These are phyloP conservation scores for Tetragonula clypearis DNA, from an alignment of 1,140 invertebrate species.

Conservation along the genomic window DNA sequence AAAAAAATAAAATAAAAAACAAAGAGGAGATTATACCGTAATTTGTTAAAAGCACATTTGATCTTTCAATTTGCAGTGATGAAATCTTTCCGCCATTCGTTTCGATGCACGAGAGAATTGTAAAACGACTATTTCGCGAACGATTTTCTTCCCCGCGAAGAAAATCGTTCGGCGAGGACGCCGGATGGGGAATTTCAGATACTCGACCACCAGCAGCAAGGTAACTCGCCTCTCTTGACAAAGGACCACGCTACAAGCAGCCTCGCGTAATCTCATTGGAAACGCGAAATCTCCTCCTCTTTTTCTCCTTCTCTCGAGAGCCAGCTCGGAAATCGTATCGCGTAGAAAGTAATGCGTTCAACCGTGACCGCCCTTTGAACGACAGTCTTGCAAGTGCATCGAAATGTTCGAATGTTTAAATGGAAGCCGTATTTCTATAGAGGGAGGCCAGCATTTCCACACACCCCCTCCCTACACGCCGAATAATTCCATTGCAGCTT, in stretches of 20 bases:
- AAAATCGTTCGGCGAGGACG: neutral
- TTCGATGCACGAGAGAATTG: neutral
- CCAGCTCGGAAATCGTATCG: neutral
- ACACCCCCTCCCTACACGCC: too few relatives aligned
- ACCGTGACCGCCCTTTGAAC: neutral
- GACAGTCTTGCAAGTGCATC: neutral
- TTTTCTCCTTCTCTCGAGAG: too few relatives aligned
- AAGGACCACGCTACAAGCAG: neutral
- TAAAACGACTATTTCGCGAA: neutral
- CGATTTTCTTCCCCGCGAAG: neutral
- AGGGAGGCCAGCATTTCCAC: neutral
- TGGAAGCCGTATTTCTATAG: neutral
- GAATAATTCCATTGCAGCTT: neutral
- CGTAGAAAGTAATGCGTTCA: neutral
- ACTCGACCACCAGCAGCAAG: neutral
- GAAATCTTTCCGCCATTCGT: neutral
- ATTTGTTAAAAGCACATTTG: neutral
- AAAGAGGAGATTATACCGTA: neutral
- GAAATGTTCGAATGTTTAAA: neutral
- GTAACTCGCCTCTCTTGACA: neutral
- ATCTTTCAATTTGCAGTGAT: neutral
- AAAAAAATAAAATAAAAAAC: too few relatives aligned
- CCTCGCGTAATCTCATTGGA: conserved; percentile 10
- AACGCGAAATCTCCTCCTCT: neutral
- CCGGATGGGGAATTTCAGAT: conserved; percentile 17